Base-by-base conservation (phyloP, 2,113 vertebrate genomes). In the Ailuropoda melanoleuca region DNA sequence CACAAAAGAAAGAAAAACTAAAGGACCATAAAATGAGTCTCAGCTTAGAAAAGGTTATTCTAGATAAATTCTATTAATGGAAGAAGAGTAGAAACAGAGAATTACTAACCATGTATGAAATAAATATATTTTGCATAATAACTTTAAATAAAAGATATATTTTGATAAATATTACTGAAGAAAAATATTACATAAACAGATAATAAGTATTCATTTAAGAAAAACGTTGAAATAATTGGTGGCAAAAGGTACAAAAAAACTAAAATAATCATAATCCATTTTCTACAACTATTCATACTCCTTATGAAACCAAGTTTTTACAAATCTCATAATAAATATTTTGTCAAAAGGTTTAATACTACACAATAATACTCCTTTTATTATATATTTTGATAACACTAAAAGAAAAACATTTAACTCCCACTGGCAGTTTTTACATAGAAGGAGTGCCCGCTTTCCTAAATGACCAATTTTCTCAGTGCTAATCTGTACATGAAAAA, bases 401-500 rank as follows among this genome's bases (percentile, higher is more conserved):
- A 97, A 94, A 66, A 88, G 48, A 43, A 43, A 88, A 82, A 24
- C 31, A 46, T 43, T 58, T 12, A 0, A 3, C 37, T 95, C 11
- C 39, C 46, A 34, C 5, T 94, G 64, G 50, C 43, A 64, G 46
- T 50, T 3, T 75, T 88, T 70, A 82, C 24, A 92, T 84, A 89
- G 55, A 95, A 94, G 3, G 31, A 56, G 9, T 18, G 80, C 31
- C 14, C 91, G 6, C 8, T 97, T 90, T 86, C 78, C 23, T 50
- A 97, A 93, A 96, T 70, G 3, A 88, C 1, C 39, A 19, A 68
- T 39, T 37, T 97, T 95, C 64, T 60, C 82, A 93, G 29, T 37
- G 83, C 43, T 6, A 97, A 85, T 31, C 34, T 55, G 26, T 90
- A 90, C 89, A 94, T 88, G 84, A 81, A 97, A 24, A 29, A 81